Evolutionary conservation across 2,888 invertebrate genomes (phyloP), one percentile per base, ranked within the genome.

Genomic region (Eulithis prunata): DNA sequence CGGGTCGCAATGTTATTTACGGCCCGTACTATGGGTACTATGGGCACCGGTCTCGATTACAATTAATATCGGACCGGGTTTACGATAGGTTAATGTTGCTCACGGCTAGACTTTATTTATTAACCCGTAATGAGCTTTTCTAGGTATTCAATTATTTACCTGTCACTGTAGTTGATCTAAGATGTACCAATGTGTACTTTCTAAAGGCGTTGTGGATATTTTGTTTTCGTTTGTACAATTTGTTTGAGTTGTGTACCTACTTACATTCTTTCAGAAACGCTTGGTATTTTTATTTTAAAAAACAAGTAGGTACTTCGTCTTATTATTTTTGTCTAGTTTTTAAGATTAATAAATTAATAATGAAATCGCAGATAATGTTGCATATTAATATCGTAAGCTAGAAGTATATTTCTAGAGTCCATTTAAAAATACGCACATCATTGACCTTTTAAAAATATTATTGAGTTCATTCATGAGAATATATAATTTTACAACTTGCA

Each of bases 21-120:
- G 60, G 65, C 59, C 54, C 47, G 53, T n/a, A n/a, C n/a, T n/a
- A n/a, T 49, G 3, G 49, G 21, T 57, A 41, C 6, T 21, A 14
- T 49, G 21, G n/a, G 51, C 4, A 61, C 61, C 58, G 64, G 64
- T 61, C 36, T 78, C 76, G 69, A 77, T 81, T 81, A 80, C 80
- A 78, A 82, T 79, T 81, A 81, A 82, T 80, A 81, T 74, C 69
- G 66, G 57, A 43, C 57, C 21, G 47, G 71, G 72, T 76, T 71
- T 74, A 71, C 68, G 78, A 73, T 78, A 75, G 74, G 72, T 64
- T 73, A 68, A 73, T 69, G 67, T 67, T 62, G 73, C 72, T 71
- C 59, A 62, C 58, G 73, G 75, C 74, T 63, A 69, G 53, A 53
- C 63, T 72, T 78, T 80, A 83, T 83, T 83, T 83, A 84, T 82